A percentile compares a stretch with the other conserved stretches of the same genome.
Conservation (phyloP, 2,888 invertebrate species). For the Malachius bipustulatus region DNA sequence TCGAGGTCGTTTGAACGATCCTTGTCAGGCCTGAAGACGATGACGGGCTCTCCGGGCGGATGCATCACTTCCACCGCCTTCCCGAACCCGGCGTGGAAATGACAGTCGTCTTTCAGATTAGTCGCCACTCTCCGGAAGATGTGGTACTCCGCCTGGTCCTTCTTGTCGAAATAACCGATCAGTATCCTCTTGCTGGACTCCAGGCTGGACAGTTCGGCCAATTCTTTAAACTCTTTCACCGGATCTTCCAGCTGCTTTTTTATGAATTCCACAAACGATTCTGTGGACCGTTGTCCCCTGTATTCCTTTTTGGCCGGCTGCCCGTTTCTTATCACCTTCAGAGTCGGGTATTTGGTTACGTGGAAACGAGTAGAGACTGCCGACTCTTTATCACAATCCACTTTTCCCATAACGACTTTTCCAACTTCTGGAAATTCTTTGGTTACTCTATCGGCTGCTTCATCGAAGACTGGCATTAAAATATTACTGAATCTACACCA, state of each 20-base stretch:
- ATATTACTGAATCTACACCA: slow-evolving; percentile 99
- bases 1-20: slow-evolving; percentile 70
- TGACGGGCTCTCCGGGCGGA: slow-evolving; percentile 69
- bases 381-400: slow-evolving; percentile 92
- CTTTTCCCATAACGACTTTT: slow-evolving; percentile 86
- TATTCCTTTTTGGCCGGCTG: slow-evolving; percentile 84
- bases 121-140: slow-evolving; percentile 71
- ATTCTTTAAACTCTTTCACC: slow-evolving; percentile 60
- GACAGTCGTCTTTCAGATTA: slow-evolving; percentile 88
- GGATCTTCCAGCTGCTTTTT: slow-evolving; percentile 81
- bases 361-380: slow-evolving; percentile 81
- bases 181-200: slow-evolving; percentile 75
- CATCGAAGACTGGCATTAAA: slow-evolving; percentile 92
- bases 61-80: slow-evolving; percentile 73
- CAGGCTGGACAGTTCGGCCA: slow-evolving; percentile 60
- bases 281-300: slow-evolving; percentile 76
- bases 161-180: slow-evolving; percentile 75
- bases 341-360: slow-evolving; percentile 95
- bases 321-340: slow-evolving; percentile 88
- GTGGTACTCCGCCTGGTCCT: slow-evolving; percentile 70
- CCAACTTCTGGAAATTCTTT: slow-evolving; percentile 69
- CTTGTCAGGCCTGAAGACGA: slow-evolving; percentile 72
- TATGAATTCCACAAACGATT: slow-evolving; percentile 82
- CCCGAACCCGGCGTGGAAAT: slow-evolving; percentile 86
- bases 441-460: slow-evolving; percentile 78